Percentiles rank a stretch among this genome's conserved stretches.
phyloP scores from a whole-genome alignment of 2,113 vertebrate species.

The Isurus oxyrinchus region DNA sequence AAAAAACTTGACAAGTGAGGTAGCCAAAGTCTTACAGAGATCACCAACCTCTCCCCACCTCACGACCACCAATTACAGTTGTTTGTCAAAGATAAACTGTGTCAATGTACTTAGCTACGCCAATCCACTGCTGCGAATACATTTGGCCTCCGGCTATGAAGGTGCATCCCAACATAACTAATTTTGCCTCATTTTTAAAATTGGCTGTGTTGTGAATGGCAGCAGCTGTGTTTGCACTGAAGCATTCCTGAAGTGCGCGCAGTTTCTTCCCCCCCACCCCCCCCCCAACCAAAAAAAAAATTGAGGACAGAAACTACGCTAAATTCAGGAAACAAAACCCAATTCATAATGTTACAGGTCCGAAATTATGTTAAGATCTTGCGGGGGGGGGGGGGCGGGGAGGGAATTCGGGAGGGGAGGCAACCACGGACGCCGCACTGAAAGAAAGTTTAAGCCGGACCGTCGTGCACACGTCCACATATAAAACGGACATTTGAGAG shows the following conservation, averaged over 20 bases:
- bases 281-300: not conserved
- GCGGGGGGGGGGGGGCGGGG: too few relatives aligned
- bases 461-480: not conserved
- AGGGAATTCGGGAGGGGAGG: too few relatives aligned
- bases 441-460: not conserved
- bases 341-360: conserved; percentile 4
- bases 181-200: not conserved
- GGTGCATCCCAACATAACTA: not conserved
- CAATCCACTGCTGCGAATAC: not conserved
- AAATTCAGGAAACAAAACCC: not conserved
- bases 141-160: not conserved
- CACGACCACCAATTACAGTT: not conserved
- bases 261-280: not conserved
- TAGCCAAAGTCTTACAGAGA: not conserved
- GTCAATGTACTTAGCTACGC: not conserved
- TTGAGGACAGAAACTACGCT: not conserved
- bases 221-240: not conserved
- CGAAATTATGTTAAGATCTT: not conserved
- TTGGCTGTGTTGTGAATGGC: not conserved
- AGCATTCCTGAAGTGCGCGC: not conserved
- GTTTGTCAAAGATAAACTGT: not conserved
- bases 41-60: not conserved
- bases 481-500: not conserved
- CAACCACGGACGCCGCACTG: not conserved
- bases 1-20: not conserved